These are phyloP conservation scores for Adoxophyes honmai DNA, from an alignment of 1,140 invertebrate species.

Conservation along the genomic window DNA sequence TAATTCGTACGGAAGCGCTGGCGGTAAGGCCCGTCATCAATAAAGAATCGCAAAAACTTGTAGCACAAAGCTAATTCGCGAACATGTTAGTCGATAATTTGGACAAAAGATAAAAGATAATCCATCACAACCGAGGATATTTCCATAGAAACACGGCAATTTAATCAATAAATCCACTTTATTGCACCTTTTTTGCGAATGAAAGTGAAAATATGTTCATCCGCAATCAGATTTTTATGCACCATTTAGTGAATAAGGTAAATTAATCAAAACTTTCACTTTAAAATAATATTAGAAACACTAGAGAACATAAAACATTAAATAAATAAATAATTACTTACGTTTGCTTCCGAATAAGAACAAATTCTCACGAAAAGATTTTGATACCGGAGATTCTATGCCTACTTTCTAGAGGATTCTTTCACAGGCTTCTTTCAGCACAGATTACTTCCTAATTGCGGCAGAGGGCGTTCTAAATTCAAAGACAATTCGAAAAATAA, in stretches of 20 bases:
- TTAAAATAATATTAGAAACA: constrained; percentile 21
- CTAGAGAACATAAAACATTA: constrained; percentile 22
- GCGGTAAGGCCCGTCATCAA: constrained; percentile 73
- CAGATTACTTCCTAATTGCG: constrained; percentile 40
- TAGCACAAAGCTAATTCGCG: background rate
- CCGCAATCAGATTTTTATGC: constrained; percentile 23
- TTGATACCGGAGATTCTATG: constrained; percentile 74
- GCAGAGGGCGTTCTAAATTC: constrained; percentile 71
- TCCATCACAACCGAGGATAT: constrained; percentile 34
- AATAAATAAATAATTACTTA: constrained; percentile 54
- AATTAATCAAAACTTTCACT: constrained; percentile 20
- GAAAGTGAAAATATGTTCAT: constrained; percentile 21
- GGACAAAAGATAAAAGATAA: constrained; percentile 25
- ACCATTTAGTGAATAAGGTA: constrained; percentile 31
- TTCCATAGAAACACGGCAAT: constrained; percentile 59
- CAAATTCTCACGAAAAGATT: constrained; percentile 73
- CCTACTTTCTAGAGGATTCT: constrained; percentile 76
- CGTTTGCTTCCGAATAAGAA: constrained; percentile 65
- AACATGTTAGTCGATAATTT: constrained; percentile 5
- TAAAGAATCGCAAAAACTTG: constrained; percentile 19
- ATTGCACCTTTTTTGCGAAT: constrained; percentile 36
- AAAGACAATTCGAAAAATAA: constrained; percentile 43
- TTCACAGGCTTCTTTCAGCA: constrained; percentile 73
- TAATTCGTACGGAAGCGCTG: constrained; percentile 66
- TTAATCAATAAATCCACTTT: constrained; percentile 62